These are phyloP conservation scores for Dysdera silvatica DNA, from an alignment of 1,140 invertebrate genomes.

Conservation along the genomic window DNA sequence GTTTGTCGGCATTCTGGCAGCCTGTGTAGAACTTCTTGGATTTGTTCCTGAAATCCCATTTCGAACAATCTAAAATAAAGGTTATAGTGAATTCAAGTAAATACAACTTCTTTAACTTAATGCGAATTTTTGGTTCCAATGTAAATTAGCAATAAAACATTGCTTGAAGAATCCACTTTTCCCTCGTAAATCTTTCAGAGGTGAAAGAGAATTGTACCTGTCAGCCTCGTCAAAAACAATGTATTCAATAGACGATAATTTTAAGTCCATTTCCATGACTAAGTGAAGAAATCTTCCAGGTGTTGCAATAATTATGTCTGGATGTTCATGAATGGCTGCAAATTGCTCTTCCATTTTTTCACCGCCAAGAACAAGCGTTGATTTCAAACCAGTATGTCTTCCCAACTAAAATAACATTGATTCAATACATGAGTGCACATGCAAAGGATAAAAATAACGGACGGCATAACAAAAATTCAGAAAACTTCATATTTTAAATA, in stretches of 20 bases:
- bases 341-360: conserved; percentile 96
- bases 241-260: conserved; percentile 76
- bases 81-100: too few relatives aligned
- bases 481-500: too few relatives aligned
- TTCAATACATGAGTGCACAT: conserved; percentile 1
- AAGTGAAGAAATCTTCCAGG: conserved; percentile 95
- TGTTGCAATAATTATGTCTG: conserved; percentile 95
- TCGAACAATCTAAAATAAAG: conserved; percentile 70
- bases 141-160: too few relatives aligned
- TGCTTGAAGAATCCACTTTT: not conserved
- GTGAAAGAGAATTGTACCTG: conserved; percentile 51
- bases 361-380: conserved; percentile 84
- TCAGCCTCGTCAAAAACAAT: conserved; percentile 99
- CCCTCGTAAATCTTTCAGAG: not conserved
- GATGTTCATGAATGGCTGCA: conserved; percentile 80
- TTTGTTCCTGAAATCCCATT: conserved; percentile 86
- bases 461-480: too few relatives aligned
- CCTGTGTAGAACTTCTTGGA: conserved; percentile 81
- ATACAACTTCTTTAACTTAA: too few relatives aligned
- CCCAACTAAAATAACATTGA: conserved; percentile 56
- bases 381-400: conserved; percentile 74
- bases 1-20: conserved; percentile 85
- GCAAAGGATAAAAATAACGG: not conserved
- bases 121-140: too few relatives aligned
- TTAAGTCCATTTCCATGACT: conserved; percentile 90